Evolutionary conservation across 2,797 vertebrate species (phyloP).

Genomic region (Enteromius paludinosus): DNA sequence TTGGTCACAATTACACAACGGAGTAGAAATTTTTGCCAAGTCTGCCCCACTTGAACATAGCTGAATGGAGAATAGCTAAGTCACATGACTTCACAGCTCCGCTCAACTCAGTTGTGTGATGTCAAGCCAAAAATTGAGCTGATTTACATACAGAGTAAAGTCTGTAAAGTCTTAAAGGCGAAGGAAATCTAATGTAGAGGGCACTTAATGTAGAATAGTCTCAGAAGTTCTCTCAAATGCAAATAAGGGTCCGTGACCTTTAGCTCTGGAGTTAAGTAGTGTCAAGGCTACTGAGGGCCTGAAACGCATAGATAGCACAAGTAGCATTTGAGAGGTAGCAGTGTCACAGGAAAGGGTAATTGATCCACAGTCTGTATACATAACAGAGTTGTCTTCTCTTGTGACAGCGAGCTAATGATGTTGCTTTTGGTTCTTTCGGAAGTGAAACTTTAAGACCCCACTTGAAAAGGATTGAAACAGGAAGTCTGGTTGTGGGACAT

Average conservation of each 20-base stretch:
- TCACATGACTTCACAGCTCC: conserved; percentile 36
- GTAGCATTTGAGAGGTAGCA: conserved; percentile 22
- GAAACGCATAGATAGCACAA: conserved; percentile 15
- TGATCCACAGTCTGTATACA: conserved; percentile 30
- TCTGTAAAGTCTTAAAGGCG: conserved; percentile 35
- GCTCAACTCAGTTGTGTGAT: conserved; percentile 36
- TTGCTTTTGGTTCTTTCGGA: conserved; percentile 8
- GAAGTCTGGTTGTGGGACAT: not conserved
- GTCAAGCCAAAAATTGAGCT: conserved; percentile 28
- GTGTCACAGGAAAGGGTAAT: conserved; percentile 42
- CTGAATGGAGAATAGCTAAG: conserved; percentile 36
- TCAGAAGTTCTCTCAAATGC: conserved; percentile 21
- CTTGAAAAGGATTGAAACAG: not conserved
- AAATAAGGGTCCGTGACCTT: conserved; percentile 36
- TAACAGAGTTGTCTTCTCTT: conserved; percentile 23
- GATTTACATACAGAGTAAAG: conserved; percentile 45
- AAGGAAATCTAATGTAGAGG: conserved; percentile 33
- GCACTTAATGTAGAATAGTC: conserved; percentile 25
- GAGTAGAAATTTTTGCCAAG: conserved; percentile 11
- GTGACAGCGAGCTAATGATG: conserved; percentile 4
- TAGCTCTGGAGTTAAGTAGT: conserved; percentile 25
- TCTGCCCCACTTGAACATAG: conserved; percentile 1
- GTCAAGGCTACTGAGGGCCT: not conserved
- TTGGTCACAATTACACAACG: conserved; percentile 38
- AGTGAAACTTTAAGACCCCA: not conserved